phyloP scores from a whole-genome alignment of 1,140 invertebrate genomes.

The Heliconius melpomene region DNA sequence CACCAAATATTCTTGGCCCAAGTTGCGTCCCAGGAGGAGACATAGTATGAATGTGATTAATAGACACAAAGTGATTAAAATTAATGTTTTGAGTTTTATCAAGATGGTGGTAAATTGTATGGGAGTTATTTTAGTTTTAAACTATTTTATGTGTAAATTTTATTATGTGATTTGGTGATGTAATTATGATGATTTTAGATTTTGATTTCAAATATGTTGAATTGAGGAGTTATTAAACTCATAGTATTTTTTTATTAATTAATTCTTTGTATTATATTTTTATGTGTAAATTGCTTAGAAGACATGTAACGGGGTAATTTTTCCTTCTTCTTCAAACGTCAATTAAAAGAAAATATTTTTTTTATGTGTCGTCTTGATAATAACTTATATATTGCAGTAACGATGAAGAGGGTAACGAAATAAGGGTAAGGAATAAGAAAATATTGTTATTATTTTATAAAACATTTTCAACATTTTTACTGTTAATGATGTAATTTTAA shows the following conservation, averaged over 20 bases:
- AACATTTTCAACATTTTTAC: conserved; percentile 11
- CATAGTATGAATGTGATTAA: conserved; percentile 44
- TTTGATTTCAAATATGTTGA: too few species aligned
- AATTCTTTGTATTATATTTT: too few species aligned
- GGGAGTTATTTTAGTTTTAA: too few species aligned
- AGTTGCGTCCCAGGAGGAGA: conserved; percentile 65
- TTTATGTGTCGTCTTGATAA: neutral
- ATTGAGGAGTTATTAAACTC: too few species aligned
- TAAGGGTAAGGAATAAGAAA: neutral
- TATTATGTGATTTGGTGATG: too few species aligned
- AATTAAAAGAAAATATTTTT: too few species aligned
- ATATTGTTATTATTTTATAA: conserved; percentile 12
- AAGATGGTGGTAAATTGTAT: neutral
- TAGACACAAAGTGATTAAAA: neutral
- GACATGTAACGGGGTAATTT: too few species aligned
- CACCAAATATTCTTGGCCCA: conserved; percentile 72
- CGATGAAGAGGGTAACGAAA: neutral
- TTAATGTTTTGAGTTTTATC: neutral
- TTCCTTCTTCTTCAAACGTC: neutral
- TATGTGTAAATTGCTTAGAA: too few species aligned
- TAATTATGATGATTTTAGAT: too few species aligned
- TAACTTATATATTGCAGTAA: neutral
- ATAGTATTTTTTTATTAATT: too few species aligned
- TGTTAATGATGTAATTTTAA: neutral
- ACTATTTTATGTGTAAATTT: too few species aligned